Conservation (phyloP, 2,797 vertebrate genomes). For the Todus mexicanus region DNA sequence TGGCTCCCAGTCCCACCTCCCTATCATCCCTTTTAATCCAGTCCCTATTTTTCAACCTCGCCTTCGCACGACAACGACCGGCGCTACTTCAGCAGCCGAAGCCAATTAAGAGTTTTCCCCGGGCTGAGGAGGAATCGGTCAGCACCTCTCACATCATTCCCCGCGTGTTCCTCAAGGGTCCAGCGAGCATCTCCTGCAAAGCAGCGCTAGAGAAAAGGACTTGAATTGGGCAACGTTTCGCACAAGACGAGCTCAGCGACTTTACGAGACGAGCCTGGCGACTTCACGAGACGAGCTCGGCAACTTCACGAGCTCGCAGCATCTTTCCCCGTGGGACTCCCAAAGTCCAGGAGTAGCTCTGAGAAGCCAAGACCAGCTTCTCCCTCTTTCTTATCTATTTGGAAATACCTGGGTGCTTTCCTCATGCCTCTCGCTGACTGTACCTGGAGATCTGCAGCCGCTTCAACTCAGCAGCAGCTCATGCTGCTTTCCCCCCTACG, state of each 20-base stretch:
- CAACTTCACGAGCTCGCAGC: not conserved
- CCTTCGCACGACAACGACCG: accelerated
- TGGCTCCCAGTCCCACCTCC: not conserved
- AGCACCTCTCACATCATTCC: not conserved
- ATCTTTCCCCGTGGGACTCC: not conserved
- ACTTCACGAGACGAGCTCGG: not conserved
- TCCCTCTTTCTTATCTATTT: accelerated
- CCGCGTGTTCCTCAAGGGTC: not conserved
- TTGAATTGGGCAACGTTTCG: not conserved
- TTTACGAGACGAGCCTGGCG: not conserved
- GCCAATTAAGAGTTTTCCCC: not conserved
- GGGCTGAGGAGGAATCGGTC: not conserved
- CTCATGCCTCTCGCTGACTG: accelerated
- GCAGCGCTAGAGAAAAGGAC: not conserved
- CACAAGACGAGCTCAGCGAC: not conserved
- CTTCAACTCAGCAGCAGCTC: not conserved
- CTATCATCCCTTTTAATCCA: not conserved
- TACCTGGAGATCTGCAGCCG: not conserved
- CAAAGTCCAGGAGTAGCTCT: not conserved
- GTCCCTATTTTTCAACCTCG: not conserved
- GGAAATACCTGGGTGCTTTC: not conserved
- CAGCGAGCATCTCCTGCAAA: not conserved
- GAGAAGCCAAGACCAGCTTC: no score
- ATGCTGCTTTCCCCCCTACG: not conserved
- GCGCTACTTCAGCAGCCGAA: not conserved